A percentile compares a stretch with the other conserved stretches of the same genome.
phyloP scores from a whole-genome alignment of 2,888 invertebrate genomes.

The Heteromyza rotundicornis region DNA sequence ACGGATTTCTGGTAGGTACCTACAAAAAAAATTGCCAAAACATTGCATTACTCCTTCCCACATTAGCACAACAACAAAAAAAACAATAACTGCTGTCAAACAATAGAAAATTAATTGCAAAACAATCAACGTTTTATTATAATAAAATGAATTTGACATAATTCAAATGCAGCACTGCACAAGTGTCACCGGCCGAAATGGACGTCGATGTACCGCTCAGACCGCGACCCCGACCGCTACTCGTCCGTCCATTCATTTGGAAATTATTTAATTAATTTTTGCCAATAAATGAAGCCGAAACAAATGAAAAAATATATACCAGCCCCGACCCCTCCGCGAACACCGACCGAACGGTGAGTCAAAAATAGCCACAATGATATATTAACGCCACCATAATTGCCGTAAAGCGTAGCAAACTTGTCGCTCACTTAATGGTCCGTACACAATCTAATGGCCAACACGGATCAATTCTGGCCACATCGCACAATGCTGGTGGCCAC shows the following conservation, averaged over 20 bases:
- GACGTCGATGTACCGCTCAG: conserved; percentile 14
- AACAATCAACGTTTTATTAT: conserved; percentile 55
- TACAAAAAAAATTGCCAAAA: too few relatives aligned
- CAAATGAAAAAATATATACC: conserved; percentile 37
- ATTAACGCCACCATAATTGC: conserved; percentile 47
- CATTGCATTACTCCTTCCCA: too few relatives aligned
- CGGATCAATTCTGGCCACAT: background rate
- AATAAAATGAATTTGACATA: conserved; percentile 60
- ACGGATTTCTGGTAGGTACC: too few relatives aligned
- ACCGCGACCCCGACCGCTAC: background rate
- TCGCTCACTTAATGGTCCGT: conserved; percentile 40
- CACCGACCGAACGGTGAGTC: conserved; percentile 16
- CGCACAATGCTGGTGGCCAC: background rate
- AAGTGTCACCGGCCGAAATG: conserved; percentile 43
- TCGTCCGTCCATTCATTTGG: conserved; percentile 48
- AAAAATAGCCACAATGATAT: conserved; percentile 43
- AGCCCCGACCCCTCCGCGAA: conserved; percentile 8
- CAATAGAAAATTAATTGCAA: conserved; percentile 51
- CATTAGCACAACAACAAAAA: background rate
- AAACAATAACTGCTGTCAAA: conserved; percentile 53
- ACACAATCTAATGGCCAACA: conserved; percentile 21
- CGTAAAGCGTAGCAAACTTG: conserved; percentile 31
- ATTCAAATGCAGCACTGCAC: conserved; percentile 58
- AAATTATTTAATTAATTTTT: conserved; percentile 60
- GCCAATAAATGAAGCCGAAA: conserved; percentile 49